A percentile compares a stretch with the other conserved stretches of the same genome.
Evolutionary conservation across 1,140 invertebrate genomes (phyloP).

Genomic region (Cotesia glomerata): DNA sequence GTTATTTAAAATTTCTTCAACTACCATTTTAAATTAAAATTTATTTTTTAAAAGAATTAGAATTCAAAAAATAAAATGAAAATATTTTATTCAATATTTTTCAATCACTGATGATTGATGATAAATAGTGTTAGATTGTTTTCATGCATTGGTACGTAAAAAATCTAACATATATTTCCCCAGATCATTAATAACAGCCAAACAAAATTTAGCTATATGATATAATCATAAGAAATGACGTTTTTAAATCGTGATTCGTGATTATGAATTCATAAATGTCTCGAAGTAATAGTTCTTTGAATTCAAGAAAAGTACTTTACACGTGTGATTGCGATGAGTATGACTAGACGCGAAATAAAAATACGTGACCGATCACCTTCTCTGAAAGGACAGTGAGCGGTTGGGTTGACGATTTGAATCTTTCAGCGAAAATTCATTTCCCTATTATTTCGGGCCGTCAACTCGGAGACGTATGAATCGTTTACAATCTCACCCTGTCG

Average conservation of each 20-base stretch:
- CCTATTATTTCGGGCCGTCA: constrained; percentile 63
- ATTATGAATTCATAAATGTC: not conserved
- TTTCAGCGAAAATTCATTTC: constrained; percentile 61
- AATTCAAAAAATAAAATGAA: not conserved
- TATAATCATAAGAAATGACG: not conserved
- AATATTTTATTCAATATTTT: constrained; percentile 25
- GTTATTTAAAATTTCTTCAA: not conserved
- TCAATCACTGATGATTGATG: constrained; percentile 24
- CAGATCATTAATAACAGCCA: not conserved
- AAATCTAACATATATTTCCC: not conserved
- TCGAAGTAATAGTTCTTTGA: constrained; percentile 9
- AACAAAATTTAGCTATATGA: too few relatives aligned
- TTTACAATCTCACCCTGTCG: constrained; percentile 49
- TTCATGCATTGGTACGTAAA: not conserved
- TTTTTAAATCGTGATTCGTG: not conserved
- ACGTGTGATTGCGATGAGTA: constrained; percentile 20
- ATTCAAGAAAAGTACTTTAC: not conserved
- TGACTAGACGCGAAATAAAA: not conserved
- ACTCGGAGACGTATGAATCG: constrained; percentile 62
- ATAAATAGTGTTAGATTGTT: not conserved
- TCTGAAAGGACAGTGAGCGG: constrained; percentile 2
- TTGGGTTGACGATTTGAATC: constrained; percentile 50
- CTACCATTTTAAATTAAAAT: too few relatives aligned
- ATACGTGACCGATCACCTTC: constrained; percentile 27
- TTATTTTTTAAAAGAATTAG: too few relatives aligned